A percentile compares a stretch with the other conserved stretches of the same genome.
These are phyloP conservation scores for Drosophila siamana DNA, from an alignment of 2,888 invertebrate species.

Conservation along the genomic window DNA sequence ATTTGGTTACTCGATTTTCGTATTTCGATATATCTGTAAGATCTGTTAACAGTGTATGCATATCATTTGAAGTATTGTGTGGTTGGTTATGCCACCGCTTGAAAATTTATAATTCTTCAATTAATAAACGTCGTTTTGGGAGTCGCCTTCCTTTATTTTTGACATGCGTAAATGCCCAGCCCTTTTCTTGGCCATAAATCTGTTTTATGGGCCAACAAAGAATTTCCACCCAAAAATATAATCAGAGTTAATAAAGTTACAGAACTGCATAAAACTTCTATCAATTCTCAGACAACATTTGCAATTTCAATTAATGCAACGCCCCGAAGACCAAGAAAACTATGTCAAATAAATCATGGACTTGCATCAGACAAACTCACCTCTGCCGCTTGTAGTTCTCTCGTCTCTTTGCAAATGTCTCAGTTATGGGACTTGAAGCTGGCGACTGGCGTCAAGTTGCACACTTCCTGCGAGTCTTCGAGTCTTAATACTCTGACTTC, in stretches of 20 bases:
- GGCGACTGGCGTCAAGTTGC: constrained; percentile 50
- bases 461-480: constrained; percentile 57
- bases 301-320: constrained; percentile 83
- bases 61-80: constrained; percentile 36
- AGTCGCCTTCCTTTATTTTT: constrained; percentile 37
- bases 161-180: constrained; percentile 54
- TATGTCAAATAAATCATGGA: constrained; percentile 83
- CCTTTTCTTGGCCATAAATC: constrained; percentile 75
- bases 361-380: constrained; percentile 23
- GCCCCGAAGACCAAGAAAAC: constrained; percentile 63
- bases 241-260: constrained; percentile 26
- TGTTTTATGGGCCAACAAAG: constrained; percentile 63
- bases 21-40: constrained; percentile 31
- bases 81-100: constrained; percentile 45
- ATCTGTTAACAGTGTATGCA: constrained; percentile 48
- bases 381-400: constrained; percentile 26
- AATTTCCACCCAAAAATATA: constrained; percentile 60
- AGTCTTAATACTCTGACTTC: constrained; percentile 4
- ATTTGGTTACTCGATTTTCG: constrained; percentile 55
- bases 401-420: constrained; percentile 37
- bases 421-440: constrained; percentile 52
- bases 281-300: constrained; percentile 73
- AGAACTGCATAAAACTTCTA: constrained; percentile 78
- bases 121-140: constrained; percentile 68
- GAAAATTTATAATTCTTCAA: constrained; percentile 72